These are phyloP conservation scores for Lordiphosa mommai DNA, from an alignment of 1,140 invertebrate genomes.

Conservation along the genomic window DNA sequence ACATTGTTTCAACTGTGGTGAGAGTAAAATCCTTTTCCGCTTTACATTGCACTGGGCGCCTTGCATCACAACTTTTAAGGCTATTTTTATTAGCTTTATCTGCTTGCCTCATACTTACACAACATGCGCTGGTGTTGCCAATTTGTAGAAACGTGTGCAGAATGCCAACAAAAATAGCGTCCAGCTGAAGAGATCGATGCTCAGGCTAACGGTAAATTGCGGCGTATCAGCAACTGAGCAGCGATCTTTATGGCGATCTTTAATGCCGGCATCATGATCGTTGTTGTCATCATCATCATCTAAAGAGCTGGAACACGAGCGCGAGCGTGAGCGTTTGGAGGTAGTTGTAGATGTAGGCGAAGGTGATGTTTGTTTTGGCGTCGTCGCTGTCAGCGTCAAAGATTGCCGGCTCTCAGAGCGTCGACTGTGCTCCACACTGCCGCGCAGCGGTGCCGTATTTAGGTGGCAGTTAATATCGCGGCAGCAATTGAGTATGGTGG, in stretches of 20 bases:
- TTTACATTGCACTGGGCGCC: no score
- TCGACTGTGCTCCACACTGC: conserved; percentile 38
- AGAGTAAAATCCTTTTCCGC: no score
- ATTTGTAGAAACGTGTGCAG: conserved; percentile 88
- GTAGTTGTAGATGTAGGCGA: conserved; percentile 29
- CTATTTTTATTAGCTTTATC: no score
- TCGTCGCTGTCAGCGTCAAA: conserved; percentile 26
- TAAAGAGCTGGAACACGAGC: conserved; percentile 34
- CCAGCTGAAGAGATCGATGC: conserved; percentile 89
- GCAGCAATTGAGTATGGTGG: conserved; percentile 65
- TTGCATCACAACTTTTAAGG: no score
- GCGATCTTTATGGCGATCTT: conserved; percentile 14
- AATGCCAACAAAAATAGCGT: conserved; percentile 86
- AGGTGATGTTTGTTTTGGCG: conserved; percentile 41
- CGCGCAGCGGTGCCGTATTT: conserved; percentile 48
- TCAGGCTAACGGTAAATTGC: conserved; percentile 83
- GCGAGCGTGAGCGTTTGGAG: conserved; percentile 35
- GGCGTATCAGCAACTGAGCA: conserved; percentile 8
- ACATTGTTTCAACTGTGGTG: no score
- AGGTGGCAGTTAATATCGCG: conserved; percentile 70
- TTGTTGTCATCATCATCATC: conserved; percentile 5
- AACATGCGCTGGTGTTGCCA: conserved; percentile 91
- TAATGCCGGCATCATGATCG: neutral
- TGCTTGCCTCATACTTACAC: no score
- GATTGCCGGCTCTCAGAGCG: conserved; percentile 57